Evolutionary conservation across 2,888 invertebrate genomes (phyloP).

Genomic region (Cataglyphis albicans): DNA sequence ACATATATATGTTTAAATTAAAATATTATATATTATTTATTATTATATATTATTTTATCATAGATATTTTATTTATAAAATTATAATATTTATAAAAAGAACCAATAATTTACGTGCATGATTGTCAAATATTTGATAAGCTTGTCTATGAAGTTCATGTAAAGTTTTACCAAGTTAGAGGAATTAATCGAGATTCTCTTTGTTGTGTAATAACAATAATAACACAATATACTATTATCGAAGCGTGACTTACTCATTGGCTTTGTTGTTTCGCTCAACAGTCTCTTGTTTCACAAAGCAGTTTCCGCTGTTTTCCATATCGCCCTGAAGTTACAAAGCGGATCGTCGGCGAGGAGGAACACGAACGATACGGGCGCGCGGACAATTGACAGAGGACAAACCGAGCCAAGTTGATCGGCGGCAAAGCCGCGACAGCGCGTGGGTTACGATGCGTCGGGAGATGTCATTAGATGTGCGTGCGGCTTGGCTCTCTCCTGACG

Average conservation of each 20-base stretch:
- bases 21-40: neutral
- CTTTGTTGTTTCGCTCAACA: neutral
- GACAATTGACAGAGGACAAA: conserved; percentile 39
- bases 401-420: conserved; percentile 9
- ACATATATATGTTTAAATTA: neutral
- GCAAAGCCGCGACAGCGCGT: conserved; percentile 36
- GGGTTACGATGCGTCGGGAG: conserved; percentile 38
- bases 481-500: neutral
- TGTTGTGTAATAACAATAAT: neutral
- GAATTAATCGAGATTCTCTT: neutral
- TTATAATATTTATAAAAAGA: neutral
- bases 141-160: neutral
- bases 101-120: neutral
- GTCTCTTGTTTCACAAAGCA: neutral
- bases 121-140: neutral
- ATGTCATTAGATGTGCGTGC: conserved; percentile 47
- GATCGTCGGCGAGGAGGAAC: conserved; percentile 6
- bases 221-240: conserved; percentile 16
- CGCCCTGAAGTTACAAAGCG: neutral
- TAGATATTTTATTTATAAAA: too few relatives aligned
- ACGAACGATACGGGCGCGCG: conserved; percentile 21
- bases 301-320: conserved; percentile 3
- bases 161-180: neutral
- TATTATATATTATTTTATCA: neutral
- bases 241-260: conserved; percentile 31